Evolutionary conservation across 1,140 invertebrate genomes (phyloP), one percentile per base, ranked within the genome.

Genomic region (Neodiprion fabricii): DNA sequence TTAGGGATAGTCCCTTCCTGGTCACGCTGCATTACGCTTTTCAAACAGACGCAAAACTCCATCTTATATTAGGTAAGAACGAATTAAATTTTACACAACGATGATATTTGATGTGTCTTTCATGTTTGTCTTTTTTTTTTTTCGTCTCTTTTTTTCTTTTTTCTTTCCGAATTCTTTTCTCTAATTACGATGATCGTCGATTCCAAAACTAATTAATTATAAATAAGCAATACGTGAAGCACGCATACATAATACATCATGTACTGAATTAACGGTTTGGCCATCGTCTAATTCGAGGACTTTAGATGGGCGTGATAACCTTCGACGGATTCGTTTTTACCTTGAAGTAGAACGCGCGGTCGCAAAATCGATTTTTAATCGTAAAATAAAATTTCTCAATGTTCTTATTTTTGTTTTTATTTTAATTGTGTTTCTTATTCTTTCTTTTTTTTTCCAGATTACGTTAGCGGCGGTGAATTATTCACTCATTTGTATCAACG

Each of bases 1-100:
- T 98, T 21, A 90, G 96, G 74, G 93, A 95, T 79, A 94, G 95
- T 86, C 97, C 96, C 7, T 98, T 98, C 86, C 91, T 98, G 72
- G 96, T 98, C 76, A 96, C 96, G 12, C 89, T 98, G 67, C 95
- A 97, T 85, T 98, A 98, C 85, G 97, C 97, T 80, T 98, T 98
- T 90, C 97, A 98, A 88, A 97, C 96, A 9, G 94, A 97, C 76
- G 93, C 95, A 10, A 97, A 97, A 89, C 90, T 98, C 66, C 96
- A 98, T 88, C 91, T 98, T 71, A 96, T 98, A 77, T 91, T 98
- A 83, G 96, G 96, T 97, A 88, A 93, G 91, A 79, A 23, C 28
- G 14, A 70, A 17, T 23, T 66, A 48, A 28, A 28, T 40, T 40
- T 40, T 40, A 40, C 2, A 40, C 28, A 40, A 40, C 28, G 28